A percentile compares a stretch with the other conserved stretches of the same genome.
Conservation (phyloP, 1,140 invertebrate genomes). For the Pachyrhynchus sulphureomaculatus region DNA sequence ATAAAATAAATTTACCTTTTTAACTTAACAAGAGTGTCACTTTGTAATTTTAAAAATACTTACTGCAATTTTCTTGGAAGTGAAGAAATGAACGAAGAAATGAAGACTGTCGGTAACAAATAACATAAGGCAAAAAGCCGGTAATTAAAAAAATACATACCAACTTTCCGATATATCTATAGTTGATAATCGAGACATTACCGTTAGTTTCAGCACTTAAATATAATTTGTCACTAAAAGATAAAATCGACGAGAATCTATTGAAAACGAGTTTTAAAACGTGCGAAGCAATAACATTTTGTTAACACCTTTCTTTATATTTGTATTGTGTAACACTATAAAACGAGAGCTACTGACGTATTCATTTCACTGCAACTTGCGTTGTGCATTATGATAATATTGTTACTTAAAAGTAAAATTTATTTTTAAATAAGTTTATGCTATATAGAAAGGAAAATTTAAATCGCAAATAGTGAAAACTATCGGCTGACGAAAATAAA, state of each 20-base stretch:
- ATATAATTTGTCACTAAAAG: constrained; percentile 6
- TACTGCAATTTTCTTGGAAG: not conserved
- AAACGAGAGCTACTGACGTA: not conserved
- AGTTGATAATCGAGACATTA: constrained; percentile 4
- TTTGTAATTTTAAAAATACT: too few species aligned
- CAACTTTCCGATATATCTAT: constrained; percentile 6
- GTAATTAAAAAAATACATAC: constrained; percentile 2
- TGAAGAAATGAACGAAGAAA: not conserved
- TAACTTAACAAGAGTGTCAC: too few species aligned
- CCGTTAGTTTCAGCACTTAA: constrained; percentile 8
- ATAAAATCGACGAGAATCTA: constrained; percentile 8
- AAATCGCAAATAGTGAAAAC: too few species aligned
- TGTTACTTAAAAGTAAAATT: too few species aligned
- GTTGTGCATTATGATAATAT: too few species aligned
- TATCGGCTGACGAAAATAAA: too few species aligned
- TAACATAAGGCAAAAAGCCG: not conserved
- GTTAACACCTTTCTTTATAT: constrained; percentile 9
- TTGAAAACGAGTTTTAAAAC: constrained; percentile 7
- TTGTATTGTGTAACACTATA: constrained; percentile 9
- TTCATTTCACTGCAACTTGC: not conserved
- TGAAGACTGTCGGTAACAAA: too few species aligned
- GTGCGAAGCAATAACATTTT: constrained; percentile 1
- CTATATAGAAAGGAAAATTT: too few species aligned
- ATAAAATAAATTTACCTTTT: too few species aligned
- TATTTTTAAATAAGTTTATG: too few species aligned